phyloP scores from a whole-genome alignment of 2,888 invertebrate species.

The Amblyjoppa fuscipennis region DNA sequence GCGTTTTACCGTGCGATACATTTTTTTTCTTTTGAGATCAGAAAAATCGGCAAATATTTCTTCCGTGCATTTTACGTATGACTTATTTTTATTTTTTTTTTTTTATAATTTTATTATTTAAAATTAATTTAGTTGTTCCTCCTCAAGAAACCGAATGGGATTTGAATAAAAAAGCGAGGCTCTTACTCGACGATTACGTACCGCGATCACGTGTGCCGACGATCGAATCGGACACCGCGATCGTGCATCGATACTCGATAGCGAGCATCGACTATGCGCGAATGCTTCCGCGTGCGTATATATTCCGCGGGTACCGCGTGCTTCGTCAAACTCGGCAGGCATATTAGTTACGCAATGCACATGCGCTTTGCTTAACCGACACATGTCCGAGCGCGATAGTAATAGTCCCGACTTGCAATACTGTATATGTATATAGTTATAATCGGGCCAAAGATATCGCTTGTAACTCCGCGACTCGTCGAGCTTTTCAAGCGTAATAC shows the following conservation, averaged over 20 bases:
- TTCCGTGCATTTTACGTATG: no score
- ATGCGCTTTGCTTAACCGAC: constrained; percentile 51
- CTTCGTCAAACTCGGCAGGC: constrained; percentile 48
- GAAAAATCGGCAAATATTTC: no score
- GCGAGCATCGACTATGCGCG: constrained; percentile 2
- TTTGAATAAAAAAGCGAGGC: background rate
- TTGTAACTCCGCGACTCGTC: constrained; percentile 7
- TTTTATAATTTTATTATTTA: no score
- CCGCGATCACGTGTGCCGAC: constrained; percentile 21
- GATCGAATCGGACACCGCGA: constrained; percentile 18
- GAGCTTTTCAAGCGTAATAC: constrained; percentile 33
- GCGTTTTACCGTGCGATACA: background rate
- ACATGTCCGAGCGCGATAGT: constrained; percentile 53
- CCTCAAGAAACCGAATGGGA: background rate
- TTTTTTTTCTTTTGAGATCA: background rate
- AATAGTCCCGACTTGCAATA: constrained; percentile 5
- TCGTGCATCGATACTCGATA: constrained; percentile 45
- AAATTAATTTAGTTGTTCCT: background rate
- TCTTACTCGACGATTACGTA: constrained; percentile 12
- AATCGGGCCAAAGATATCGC: constrained; percentile 30
- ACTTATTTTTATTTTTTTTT: no score
- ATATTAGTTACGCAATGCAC: constrained; percentile 60
- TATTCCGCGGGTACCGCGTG: constrained; percentile 21
- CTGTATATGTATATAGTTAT: background rate
- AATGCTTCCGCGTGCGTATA: constrained; percentile 43